These are phyloP conservation scores for Mastacembelus armatus DNA, from an alignment of 2,797 vertebrate genomes.

Conservation along the genomic window DNA sequence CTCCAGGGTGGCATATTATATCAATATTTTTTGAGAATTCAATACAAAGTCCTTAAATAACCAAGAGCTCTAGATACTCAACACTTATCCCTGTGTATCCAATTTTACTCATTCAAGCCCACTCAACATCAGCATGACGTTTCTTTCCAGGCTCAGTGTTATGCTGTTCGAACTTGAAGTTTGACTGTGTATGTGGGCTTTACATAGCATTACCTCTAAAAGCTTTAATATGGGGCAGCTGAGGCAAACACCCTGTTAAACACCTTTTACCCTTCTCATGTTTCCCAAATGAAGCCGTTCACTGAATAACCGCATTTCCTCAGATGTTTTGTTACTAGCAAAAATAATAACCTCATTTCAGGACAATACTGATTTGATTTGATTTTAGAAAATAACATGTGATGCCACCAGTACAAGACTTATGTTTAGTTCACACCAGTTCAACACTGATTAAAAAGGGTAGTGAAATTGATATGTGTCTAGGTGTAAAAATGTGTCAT, in stretches of 20 bases:
- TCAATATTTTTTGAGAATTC: background rate
- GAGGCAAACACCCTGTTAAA: background rate
- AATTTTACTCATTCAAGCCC: background rate
- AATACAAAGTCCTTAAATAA: conserved; percentile 1
- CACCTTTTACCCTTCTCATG: background rate
- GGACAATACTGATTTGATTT: too few species aligned
- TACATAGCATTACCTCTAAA: background rate
- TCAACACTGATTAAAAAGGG: background rate
- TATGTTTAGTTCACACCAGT: background rate
- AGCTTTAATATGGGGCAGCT: background rate
- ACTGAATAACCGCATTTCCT: background rate
- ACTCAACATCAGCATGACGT: conserved; percentile 4
- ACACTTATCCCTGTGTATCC: background rate
- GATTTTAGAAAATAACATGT: background rate
- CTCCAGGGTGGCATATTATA: conserved; percentile 2
- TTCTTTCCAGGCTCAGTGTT: background rate
- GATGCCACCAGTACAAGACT: background rate
- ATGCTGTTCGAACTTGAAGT: background rate
- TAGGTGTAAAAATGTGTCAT: background rate
- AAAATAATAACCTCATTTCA: too few species aligned
- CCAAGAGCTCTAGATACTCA: background rate
- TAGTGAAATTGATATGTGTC: background rate
- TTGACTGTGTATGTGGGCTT: conserved; percentile 1
- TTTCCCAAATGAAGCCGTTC: background rate
- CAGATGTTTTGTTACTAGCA: too few species aligned